phyloP scores from a whole-genome alignment of 2,888 invertebrate species.

The Taenaris catops region DNA sequence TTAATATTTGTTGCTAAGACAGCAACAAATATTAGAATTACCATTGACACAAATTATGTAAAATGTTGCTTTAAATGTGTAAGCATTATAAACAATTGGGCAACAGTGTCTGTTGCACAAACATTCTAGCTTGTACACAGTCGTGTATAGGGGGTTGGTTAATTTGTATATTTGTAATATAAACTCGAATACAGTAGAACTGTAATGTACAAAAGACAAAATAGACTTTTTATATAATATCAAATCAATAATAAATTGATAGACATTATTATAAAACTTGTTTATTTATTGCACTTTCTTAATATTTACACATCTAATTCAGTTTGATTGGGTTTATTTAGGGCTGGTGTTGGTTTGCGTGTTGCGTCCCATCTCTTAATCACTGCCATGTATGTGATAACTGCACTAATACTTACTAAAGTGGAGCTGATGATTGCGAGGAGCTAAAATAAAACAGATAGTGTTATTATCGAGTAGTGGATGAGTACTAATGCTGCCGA shows the following conservation, averaged over 20 bases:
- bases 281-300: conserved; percentile 1
- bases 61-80: too few species aligned
- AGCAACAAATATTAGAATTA: too few species aligned
- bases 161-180: conserved; percentile 17
- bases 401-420: conserved; percentile 37
- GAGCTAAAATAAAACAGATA: conserved; percentile 31
- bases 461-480: too few species aligned
- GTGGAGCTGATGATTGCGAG: conserved; percentile 33
- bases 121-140: too few species aligned
- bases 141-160: too few species aligned
- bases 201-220: neutral
- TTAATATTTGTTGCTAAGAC: too few species aligned
- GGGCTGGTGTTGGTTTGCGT: neutral
- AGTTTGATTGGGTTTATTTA: neutral
- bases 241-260: conserved; percentile 1
- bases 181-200: conserved; percentile 22
- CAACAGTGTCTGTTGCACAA: too few species aligned
- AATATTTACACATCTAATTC: neutral
- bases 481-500: too few species aligned
- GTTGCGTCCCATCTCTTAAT: conserved; percentile 38
- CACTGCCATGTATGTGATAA: conserved; percentile 35
- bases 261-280: conserved; percentile 4
- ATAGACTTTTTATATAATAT: neutral
- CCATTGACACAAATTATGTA: too few species aligned
- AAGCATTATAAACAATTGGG: too few species aligned